A percentile compares a stretch with the other conserved stretches of the same genome.
phyloP scores from a whole-genome alignment of 2,113 vertebrate genomes.

The Montifringilla adamsi region DNA sequence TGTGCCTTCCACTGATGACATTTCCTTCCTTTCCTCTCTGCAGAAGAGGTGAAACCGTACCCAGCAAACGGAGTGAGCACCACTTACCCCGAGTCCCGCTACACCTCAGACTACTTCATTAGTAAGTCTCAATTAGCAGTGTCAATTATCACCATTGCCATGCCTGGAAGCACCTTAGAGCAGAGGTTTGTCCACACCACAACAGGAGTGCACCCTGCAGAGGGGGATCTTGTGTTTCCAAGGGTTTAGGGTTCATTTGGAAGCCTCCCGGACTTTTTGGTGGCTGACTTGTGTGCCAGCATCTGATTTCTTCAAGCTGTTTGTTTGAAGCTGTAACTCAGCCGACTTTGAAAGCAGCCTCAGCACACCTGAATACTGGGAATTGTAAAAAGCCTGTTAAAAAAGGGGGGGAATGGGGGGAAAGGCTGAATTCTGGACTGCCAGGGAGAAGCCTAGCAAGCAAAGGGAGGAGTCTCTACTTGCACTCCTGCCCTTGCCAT shows the following conservation, averaged over 20 bases:
- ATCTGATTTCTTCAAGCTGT: background rate
- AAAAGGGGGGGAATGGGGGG: background rate
- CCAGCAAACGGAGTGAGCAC: conserved; percentile 86
- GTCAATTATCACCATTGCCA: background rate
- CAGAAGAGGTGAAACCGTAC: conserved; percentile 93
- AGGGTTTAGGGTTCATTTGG: background rate
- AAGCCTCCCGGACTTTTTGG: background rate
- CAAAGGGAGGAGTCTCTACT: background rate
- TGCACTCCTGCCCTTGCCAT: background rate
- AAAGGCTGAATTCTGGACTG: background rate
- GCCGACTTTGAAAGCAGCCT: background rate
- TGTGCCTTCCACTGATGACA: background rate
- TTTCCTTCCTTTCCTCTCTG: conserved; percentile 63
- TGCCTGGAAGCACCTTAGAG: background rate
- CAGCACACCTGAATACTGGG: background rate
- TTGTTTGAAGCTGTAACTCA: background rate
- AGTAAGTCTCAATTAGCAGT: conserved; percentile 82
- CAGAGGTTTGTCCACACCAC: background rate
- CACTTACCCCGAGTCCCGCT: conserved; percentile 91
- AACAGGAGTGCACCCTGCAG: fast-evolving
- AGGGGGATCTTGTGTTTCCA: background rate
- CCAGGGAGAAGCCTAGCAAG: background rate
- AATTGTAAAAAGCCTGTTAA: background rate
- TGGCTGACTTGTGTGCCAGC: background rate
- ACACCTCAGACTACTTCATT: conserved; percentile 96